phyloP scores from a whole-genome alignment of 2,888 invertebrate genomes.

The Matsumyia berberina region DNA sequence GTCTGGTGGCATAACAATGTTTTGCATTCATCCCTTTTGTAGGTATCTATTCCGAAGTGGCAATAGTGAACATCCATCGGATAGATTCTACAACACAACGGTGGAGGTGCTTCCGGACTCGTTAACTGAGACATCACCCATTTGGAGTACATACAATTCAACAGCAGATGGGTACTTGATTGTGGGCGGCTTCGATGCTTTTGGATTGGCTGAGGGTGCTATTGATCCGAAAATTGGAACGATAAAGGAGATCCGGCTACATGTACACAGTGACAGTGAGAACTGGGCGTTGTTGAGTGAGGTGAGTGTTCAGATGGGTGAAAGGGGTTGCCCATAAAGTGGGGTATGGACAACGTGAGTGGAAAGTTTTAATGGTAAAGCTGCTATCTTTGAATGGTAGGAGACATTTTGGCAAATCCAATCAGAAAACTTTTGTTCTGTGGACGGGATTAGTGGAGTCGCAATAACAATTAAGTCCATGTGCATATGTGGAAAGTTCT shows the following conservation, averaged over 20 bases:
- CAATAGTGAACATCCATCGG: slow-evolving; percentile 94
- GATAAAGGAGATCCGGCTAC: slow-evolving; percentile 90
- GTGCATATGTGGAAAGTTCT: background rate
- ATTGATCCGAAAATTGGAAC: slow-evolving; percentile 88
- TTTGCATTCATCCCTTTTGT: slow-evolving; percentile 78
- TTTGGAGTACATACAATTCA: slow-evolving; percentile 86
- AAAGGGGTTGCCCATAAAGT: background rate
- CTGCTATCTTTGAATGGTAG: background rate
- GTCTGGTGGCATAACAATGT: background rate
- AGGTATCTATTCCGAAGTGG: slow-evolving; percentile 94
- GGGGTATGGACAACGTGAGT: background rate
- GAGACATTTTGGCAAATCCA: slow-evolving; percentile 2
- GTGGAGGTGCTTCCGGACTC: slow-evolving; percentile 90
- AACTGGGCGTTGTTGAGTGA: slow-evolving; percentile 97
- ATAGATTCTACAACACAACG: slow-evolving; percentile 94
- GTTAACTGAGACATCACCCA: slow-evolving; percentile 83
- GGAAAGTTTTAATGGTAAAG: background rate
- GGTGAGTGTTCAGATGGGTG: slow-evolving; percentile 85
- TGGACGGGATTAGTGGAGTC: background rate
- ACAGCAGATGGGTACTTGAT: slow-evolving; percentile 89
- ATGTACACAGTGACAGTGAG: slow-evolving; percentile 91
- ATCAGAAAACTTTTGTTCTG: slow-evolving; percentile 24
- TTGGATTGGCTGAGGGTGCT: slow-evolving; percentile 91
- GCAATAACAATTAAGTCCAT: slow-evolving; percentile 25
- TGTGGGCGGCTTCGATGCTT: slow-evolving; percentile 91